Conservation (phyloP, 2,888 invertebrate genomes). For the Thyatira batis region DNA sequence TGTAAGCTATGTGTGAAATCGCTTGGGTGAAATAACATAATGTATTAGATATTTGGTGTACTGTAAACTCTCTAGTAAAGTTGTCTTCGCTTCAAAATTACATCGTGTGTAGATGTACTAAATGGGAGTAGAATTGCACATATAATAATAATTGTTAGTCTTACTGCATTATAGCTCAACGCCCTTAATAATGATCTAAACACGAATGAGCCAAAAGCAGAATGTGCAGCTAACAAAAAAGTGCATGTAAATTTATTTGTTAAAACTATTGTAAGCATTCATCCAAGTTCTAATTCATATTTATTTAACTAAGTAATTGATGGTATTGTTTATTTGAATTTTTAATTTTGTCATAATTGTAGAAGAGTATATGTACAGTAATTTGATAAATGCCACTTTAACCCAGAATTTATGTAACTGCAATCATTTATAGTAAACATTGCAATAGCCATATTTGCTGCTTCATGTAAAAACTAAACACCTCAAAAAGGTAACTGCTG, state of each 20-base stretch:
- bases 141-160: background rate
- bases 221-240: slow-evolving; percentile 7
- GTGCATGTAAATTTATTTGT: background rate
- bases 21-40: slow-evolving; percentile 7
- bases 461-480: too few species aligned
- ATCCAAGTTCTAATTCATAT: too few species aligned
- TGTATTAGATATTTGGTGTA: background rate
- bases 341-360: too few species aligned
- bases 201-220: background rate
- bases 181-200: background rate
- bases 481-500: too few species aligned
- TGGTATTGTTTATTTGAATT: too few species aligned
- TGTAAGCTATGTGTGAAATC: background rate
- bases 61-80: background rate
- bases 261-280: too few species aligned
- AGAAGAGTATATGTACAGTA: too few species aligned
- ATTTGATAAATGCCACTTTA: too few species aligned
- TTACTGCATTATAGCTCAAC: background rate
- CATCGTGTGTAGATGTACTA: slow-evolving; percentile 7
- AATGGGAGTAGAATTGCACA: slow-evolving; percentile 3
- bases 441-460: too few species aligned
- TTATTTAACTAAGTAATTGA: too few species aligned
- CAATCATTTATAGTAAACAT: too few species aligned
- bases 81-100: background rate
- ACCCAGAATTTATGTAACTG: too few species aligned